Evolutionary conservation across 1,140 invertebrate genomes (phyloP), one percentile per base, ranked within the genome.

Genomic region (Chymomyza costata): DNA sequence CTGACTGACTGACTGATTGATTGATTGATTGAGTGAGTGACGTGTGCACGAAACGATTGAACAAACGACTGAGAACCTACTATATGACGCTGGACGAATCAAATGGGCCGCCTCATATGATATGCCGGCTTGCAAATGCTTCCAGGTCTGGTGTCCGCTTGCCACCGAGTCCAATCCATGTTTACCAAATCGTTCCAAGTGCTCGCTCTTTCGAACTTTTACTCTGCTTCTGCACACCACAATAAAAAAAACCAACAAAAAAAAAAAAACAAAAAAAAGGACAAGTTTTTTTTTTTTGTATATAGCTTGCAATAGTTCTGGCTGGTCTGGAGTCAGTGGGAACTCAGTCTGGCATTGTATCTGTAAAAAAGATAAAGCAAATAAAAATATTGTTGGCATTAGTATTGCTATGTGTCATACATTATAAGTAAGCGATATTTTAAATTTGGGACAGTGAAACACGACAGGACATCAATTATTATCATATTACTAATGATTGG

Each of bases 81-180:
- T 59, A 21, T 25, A 8, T 48, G 47, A 64, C 45, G 48, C 47
- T 51, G 51, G 46, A 65, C 56, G 44, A 74, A 69, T 80, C 73
- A 80, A 63, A 80, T 80, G 60, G 73, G 65, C 47, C 73, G 69
- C 65, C 68, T 60, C 68, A n/a, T n/a, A 73, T 64, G 56, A 60
- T 63, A 49, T 67, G 69, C 58, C 59, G 57, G 49, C 44, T 61
- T 63, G 52, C 53, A 60, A 52, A 56, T 80, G 47, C 62, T 78
- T 70, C 82, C 58, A 80, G 68, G 62, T 66, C 71, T 66, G 51
- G 61, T 45, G 56, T 70, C 58, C 30, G 31, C 35, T 71, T 82
- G 82, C 82, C 82, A 84, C 65, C 82, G 82, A 61, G 76, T 84
- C 82, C 82, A 84, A 82, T 84, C 82, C 82, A 84, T 84, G 56